Evolutionary conservation across 2,113 vertebrate genomes (phyloP), one percentile per base, ranked within the genome.

Genomic region (Isurus oxyrinchus): DNA sequence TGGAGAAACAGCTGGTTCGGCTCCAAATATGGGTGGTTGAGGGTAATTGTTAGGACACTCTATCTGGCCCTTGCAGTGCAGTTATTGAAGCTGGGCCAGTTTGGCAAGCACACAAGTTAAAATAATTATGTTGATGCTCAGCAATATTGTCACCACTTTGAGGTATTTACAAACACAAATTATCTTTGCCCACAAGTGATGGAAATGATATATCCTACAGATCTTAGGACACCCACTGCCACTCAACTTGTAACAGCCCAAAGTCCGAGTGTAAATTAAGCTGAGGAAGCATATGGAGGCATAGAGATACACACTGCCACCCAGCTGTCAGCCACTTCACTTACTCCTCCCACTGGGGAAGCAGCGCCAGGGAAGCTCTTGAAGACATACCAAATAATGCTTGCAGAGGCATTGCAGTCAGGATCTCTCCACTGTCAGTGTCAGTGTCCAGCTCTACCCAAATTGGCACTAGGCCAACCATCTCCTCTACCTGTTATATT

Each of bases 121-220:
- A 63, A 94, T 44, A 63, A 44, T 66, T 23, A 63, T 61, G 16
- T 66, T 94, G 90, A 16, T 1, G 5, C 35, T 94, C n/a, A 40
- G 90, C 21, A 94, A 94, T 61, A 66, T 94, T 63, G 35, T 94
- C 90, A 94, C 61, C 90, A 94, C 90, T 94, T 94, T 16, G 27
- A 40, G 90, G n/a, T 94, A 59, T 94, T 94, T 94, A 94, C 90
- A 94, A 63, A 94, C n/a, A 66, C 90, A 19, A 40, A 66, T 94
- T 94, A 94, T 66, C 90, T 66, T 94, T 63, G 16, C 90, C 59
- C 19, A 19, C 59, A 66, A 94, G 59, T 19, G n/a, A 66, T 21
- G 59, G 90, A 94, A 94, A 94, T 94, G 5, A 63, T 35, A 94
- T 63, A 94, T 63, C n/a, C n/a, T 14, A 94, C 19, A 7, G 1